Evolutionary conservation across 2,888 invertebrate genomes (phyloP), one percentile per base, ranked within the genome.

Genomic region (Melanostoma scalare): DNA sequence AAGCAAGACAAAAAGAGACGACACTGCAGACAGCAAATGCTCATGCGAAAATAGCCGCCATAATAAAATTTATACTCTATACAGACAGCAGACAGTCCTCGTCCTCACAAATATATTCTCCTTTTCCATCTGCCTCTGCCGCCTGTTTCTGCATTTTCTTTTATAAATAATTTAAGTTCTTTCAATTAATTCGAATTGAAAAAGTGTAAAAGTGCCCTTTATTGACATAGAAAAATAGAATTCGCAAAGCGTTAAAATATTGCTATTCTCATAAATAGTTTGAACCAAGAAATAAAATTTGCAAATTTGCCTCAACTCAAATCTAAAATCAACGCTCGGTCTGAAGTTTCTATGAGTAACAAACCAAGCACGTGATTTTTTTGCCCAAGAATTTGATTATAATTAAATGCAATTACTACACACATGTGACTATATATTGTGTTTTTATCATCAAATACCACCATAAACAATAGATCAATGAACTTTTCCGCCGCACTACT

Each of bases 401-500:
- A 3, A 33, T 61, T 3, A 40, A 31, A 40, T n/a, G n/a, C 30
- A n/a, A 63, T 63, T 42, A 58, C 58, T 40, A 46, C 50, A 42
- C 40, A 52, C 67, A 67, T 60, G 65, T 10, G 42, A 48, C 48
- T 60, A 10, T 36, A 48, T 38, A 63, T 63, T 46, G 42, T 38
- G 6, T 48, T 65, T 58, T 73, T 50, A 56, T 69, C 50, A 69
- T 77, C 42, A 78, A 68, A 82, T 20, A 20, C 20, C 20, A 20
- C 20, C 20, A 20, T 78, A 78, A 74, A 68, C 77, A 65, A 56
- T 58, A 82, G 77, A 82, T 82, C 73, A 63, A 69, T 82, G 78
- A 82, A 82, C 77, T 68, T 31, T 53, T 33, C 31, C 46, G 30
- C 9, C 8, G 38, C 38, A 9, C 36, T 20, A 36, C 4, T 20